A percentile compares a stretch with the other conserved stretches of the same genome.
Evolutionary conservation across 1,140 invertebrate species (phyloP).

Genomic region (Brachionus plicatilis): DNA sequence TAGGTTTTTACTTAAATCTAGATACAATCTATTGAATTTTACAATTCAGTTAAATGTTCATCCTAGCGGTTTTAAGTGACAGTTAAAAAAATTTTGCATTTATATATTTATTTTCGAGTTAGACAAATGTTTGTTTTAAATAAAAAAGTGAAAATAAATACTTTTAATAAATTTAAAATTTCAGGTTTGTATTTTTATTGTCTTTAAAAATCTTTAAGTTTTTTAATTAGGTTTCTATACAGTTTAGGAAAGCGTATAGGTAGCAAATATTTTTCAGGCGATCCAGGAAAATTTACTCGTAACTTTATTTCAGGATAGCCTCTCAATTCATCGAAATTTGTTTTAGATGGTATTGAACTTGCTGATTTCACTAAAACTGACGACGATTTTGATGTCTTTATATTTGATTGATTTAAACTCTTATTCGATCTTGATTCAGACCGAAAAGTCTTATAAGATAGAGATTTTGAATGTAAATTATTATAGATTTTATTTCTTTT

Average conservation of each 20-base stretch:
- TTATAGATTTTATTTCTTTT: neutral
- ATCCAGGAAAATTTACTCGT: neutral
- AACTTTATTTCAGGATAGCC: slow-evolving; percentile 15
- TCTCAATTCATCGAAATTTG: neutral
- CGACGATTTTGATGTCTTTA: neutral
- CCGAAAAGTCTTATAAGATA: neutral
- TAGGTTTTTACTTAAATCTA: no score
- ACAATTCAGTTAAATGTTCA: no score
- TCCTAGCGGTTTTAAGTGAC: no score
- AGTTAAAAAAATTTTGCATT: no score
- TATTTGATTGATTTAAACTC: neutral
- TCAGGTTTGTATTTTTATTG: neutral
- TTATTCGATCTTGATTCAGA: neutral
- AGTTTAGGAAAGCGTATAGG: neutral
- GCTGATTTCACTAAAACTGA: neutral
- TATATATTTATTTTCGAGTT: no score
- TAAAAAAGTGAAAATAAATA: no score
- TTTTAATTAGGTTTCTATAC: neutral
- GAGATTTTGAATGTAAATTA: neutral
- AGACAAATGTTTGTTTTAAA: no score
- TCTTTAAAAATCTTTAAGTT: neutral
- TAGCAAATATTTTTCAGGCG: neutral
- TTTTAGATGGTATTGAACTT: slow-evolving; percentile 10
- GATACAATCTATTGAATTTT: no score
- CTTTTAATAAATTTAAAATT: no score